phyloP scores from a whole-genome alignment of 2,797 vertebrate genomes.

The Enteromius afrohamiltoni region DNA sequence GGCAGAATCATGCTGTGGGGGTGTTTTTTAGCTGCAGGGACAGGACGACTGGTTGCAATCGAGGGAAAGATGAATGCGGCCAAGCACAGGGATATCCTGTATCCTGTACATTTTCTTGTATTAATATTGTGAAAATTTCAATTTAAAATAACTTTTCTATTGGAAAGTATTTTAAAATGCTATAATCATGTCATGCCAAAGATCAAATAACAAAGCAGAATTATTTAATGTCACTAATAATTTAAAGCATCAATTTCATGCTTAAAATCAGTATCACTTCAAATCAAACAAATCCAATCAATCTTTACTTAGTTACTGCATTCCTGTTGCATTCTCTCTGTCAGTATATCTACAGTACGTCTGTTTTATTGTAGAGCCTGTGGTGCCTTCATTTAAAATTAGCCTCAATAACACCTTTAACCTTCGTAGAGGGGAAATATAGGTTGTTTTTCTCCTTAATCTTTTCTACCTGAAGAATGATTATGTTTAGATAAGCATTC shows the following conservation, averaged over 20 bases:
- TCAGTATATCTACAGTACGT: not conserved
- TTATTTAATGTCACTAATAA: not conserved
- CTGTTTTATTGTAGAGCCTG: not conserved
- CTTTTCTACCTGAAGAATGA: not conserved
- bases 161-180: not conserved
- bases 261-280: not conserved
- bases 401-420: not conserved
- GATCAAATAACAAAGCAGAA: not conserved
- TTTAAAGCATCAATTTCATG: no score
- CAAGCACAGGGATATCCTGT: no score
- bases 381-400: not conserved
- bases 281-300: not conserved
- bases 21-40: no score
- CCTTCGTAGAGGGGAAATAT: not conserved
- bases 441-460: not conserved
- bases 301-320: not conserved
- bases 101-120: no score
- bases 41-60: no score
- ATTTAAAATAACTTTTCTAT: not conserved
- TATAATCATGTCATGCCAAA: not conserved
- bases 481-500: not conserved
- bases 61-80: no score
- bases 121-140: not conserved
- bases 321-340: conserved; percentile 4
- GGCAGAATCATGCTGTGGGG: no score